These are phyloP conservation scores for Plodia interpunctella DNA, from an alignment of 1,140 invertebrate species.

Conservation along the genomic window DNA sequence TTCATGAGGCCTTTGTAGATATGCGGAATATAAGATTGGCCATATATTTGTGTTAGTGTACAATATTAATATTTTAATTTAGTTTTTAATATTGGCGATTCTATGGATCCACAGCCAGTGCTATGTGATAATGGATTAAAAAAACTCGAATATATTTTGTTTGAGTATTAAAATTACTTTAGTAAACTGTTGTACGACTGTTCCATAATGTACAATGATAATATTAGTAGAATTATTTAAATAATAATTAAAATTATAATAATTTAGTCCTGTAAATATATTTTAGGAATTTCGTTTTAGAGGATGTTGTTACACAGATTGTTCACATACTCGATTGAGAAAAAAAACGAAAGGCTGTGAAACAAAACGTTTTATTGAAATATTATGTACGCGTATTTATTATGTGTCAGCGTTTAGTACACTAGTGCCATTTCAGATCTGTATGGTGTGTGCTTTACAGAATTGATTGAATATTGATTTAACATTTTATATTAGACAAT, in stretches of 20 bases:
- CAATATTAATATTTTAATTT: slow-evolving; percentile 18
- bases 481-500: background rate
- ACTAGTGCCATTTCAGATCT: slow-evolving; percentile 57
- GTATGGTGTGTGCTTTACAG: slow-evolving; percentile 26
- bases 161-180: background rate
- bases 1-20: background rate
- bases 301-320: slow-evolving; percentile 14
- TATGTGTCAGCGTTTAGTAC: slow-evolving; percentile 19
- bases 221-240: background rate
- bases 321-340: slow-evolving; percentile 36
- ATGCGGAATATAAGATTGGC: background rate
- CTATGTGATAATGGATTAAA: slow-evolving; percentile 50
- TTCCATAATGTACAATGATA: background rate
- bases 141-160: background rate
- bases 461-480: background rate
- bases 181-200: background rate
- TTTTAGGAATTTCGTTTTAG: background rate
- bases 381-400: slow-evolving; percentile 6
- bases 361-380: slow-evolving; percentile 33
- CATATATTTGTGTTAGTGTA: slow-evolving; percentile 15
- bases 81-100: slow-evolving; percentile 31
- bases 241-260: background rate
- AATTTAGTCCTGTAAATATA: background rate
- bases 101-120: slow-evolving; percentile 54
- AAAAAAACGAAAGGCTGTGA: slow-evolving; percentile 53